phyloP scores from a whole-genome alignment of 30 jellyfish, hydroid and myxozoan species.

The Aurelia coerulea region DNA sequence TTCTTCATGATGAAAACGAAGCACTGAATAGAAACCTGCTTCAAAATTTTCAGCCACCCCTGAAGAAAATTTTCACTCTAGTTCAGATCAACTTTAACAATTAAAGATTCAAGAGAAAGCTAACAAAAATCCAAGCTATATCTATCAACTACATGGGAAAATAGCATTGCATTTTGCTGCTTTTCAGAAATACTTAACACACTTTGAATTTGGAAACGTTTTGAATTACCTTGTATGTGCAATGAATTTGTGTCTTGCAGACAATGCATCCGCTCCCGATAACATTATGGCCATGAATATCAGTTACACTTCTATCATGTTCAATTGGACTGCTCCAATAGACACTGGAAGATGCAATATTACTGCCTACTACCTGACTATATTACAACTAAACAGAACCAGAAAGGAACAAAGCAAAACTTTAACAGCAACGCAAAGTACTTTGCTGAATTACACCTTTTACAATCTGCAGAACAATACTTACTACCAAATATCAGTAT shows the following conservation, averaged over 20 bases:
- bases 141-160: no score
- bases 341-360: background rate
- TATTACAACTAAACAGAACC: constrained; percentile 22
- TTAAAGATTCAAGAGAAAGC: no score
- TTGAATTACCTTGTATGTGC: background rate
- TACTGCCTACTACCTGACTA: constrained; percentile 8
- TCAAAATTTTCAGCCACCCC: no score
- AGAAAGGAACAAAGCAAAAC: background rate
- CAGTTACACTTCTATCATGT: background rate
- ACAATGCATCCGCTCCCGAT: constrained; percentile 10
- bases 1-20: no score
- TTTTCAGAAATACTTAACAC: no score
- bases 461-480: background rate
- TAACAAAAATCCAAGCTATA: no score
- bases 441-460: constrained; percentile 24
- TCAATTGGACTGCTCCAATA: constrained; percentile 11
- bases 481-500: background rate
- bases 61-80: no score
- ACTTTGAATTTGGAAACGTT: no score
- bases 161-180: no score
- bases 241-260: background rate
- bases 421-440: background rate
- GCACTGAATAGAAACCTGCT: no score
- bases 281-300: background rate
- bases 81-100: no score